phyloP scores from a whole-genome alignment of 2,888 invertebrate species.

The Stegana nigrithorax region DNA sequence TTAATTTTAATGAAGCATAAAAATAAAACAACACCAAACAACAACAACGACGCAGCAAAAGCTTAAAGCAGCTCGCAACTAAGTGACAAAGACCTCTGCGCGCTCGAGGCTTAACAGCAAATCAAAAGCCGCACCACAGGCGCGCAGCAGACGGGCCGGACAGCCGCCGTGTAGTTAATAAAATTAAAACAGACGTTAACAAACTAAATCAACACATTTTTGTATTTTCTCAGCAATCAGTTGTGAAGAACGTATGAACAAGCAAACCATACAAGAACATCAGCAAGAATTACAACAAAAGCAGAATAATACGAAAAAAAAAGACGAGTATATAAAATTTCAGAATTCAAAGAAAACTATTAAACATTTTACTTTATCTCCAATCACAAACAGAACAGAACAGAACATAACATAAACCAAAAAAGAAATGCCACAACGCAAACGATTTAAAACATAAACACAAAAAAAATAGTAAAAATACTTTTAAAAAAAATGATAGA shows the following conservation, averaged over 20 bases:
- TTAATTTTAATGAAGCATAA: constrained; percentile 60
- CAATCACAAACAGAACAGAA: constrained; percentile 4
- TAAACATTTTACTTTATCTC: constrained; percentile 50
- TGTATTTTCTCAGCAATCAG: constrained; percentile 48
- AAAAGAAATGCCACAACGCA: too few relatives aligned
- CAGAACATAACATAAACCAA: too few relatives aligned
- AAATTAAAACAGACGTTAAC: constrained; percentile 56
- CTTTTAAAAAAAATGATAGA: constrained; percentile 3
- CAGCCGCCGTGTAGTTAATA: constrained; percentile 45
- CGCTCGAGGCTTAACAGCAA: constrained; percentile 1
- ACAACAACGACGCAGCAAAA: constrained; percentile 11
- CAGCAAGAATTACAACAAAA: constrained; percentile 22
- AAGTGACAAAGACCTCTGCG: constrained; percentile 29
- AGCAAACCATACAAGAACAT: not conserved
- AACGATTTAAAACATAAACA: not conserved
- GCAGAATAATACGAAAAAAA: too few relatives aligned
- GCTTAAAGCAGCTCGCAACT: not conserved
- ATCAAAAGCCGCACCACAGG: not conserved
- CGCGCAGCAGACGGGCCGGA: too few relatives aligned
- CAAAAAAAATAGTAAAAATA: not conserved
- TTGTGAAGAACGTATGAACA: constrained; percentile 11
- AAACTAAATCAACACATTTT: constrained; percentile 42
- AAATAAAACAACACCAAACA: constrained; percentile 47
- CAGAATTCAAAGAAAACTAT: constrained; percentile 58
- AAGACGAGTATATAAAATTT: constrained; percentile 30